Percentiles rank a stretch among this genome's conserved stretches.
These are phyloP conservation scores for Pocillopora meandrina DNA, from an alignment of 92 coral and sea anemone genomes.

Conservation along the genomic window DNA sequence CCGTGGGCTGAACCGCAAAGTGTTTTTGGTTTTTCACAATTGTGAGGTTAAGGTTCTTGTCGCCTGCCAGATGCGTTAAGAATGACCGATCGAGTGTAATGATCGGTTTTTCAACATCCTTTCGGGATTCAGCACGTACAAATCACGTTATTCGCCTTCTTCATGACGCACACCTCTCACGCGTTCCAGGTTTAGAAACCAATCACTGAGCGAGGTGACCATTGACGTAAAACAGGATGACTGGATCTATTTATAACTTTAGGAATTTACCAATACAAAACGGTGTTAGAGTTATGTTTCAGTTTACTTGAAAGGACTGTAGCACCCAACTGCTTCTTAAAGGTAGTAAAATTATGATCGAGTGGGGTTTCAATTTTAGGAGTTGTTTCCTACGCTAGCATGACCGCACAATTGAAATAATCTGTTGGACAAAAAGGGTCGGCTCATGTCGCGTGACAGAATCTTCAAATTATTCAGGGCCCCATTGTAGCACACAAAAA, in stretches of 20 bases:
- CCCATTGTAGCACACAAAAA: slow-evolving; percentile 23
- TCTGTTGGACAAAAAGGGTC: neutral
- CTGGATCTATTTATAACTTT: slow-evolving; percentile 41
- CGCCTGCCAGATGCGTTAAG: neutral
- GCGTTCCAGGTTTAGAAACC: slow-evolving; percentile 18
- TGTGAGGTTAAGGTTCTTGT: neutral
- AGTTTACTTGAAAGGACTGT: slow-evolving; percentile 12
- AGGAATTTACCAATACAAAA: slow-evolving; percentile 32
- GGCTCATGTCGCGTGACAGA: slow-evolving; percentile 27
- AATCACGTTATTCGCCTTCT: slow-evolving; percentile 29
- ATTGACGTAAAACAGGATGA: slow-evolving; percentile 45
- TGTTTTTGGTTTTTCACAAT: neutral
- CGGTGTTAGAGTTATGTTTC: slow-evolving; percentile 23
- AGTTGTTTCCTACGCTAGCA: neutral
- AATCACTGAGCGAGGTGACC: slow-evolving; percentile 13
- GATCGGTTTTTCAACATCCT: slow-evolving; percentile 31
- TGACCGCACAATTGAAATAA: slow-evolving; percentile 3
- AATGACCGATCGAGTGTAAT: slow-evolving; percentile 4
- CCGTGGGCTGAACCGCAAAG: neutral
- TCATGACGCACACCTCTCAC: slow-evolving; percentile 40
- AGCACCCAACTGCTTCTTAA: neutral
- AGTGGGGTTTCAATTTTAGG: slow-evolving; percentile 2
- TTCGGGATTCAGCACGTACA: slow-evolving; percentile 29
- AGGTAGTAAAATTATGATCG: neutral
- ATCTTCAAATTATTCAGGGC: slow-evolving; percentile 15